Conservation (phyloP, 2,797 vertebrate genomes). For the Gallinago nigripennis region DNA sequence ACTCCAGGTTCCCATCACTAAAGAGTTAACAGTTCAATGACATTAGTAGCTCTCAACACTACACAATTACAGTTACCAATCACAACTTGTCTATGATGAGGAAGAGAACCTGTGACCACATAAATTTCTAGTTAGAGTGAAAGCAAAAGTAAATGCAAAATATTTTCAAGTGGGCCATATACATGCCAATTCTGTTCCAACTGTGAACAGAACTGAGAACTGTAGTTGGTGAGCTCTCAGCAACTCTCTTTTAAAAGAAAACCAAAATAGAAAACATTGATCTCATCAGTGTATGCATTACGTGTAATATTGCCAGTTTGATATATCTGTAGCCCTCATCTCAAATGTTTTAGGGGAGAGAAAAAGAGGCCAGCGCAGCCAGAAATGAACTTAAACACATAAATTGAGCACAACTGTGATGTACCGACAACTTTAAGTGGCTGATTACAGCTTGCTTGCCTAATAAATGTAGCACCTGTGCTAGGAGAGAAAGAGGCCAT, state of each 20-base stretch:
- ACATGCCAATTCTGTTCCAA: background rate
- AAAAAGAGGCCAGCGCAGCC: slow-evolving; percentile 15
- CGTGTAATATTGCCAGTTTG: background rate
- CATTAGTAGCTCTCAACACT: background rate
- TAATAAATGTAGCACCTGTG: slow-evolving; percentile 52
- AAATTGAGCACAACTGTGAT: slow-evolving; percentile 38
- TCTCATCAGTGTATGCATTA: background rate
- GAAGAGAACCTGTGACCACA: accelerated
- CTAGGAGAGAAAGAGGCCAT: background rate
- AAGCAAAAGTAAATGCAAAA: background rate
- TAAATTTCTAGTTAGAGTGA: background rate
- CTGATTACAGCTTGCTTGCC: slow-evolving; percentile 51
- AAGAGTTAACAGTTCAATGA: background rate
- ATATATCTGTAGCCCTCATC: background rate
- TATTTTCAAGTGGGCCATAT: background rate
- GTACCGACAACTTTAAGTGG: background rate
- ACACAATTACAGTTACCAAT: background rate
- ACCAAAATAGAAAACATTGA: background rate
- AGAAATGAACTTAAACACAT: slow-evolving; percentile 48
- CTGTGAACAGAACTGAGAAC: background rate
- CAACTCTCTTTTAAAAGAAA: background rate
- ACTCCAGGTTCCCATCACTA: background rate
- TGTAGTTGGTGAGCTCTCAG: background rate
- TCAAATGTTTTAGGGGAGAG: background rate
- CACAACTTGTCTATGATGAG: background rate